phyloP scores from a whole-genome alignment of 2,113 vertebrate species.

The Ptychochromis oligacanthus region DNA sequence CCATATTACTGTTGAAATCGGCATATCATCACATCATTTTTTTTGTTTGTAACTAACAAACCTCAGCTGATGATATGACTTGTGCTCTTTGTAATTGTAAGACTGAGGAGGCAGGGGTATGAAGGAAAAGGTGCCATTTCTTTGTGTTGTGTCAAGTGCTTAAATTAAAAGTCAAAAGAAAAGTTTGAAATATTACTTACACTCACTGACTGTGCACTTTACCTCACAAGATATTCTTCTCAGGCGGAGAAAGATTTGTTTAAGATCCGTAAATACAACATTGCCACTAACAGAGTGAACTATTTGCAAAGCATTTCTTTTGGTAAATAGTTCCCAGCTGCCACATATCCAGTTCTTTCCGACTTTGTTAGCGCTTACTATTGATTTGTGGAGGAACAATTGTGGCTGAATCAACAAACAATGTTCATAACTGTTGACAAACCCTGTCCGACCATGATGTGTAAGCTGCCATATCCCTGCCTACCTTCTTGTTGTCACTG shows the following conservation, averaged over 20 bases:
- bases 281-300: constrained; percentile 69
- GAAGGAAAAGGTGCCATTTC: constrained; percentile 53
- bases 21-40: constrained; percentile 39
- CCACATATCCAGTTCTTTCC: constrained; percentile 59
- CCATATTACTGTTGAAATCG: constrained; percentile 36
- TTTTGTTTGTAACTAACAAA: constrained; percentile 59
- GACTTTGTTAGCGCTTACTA: constrained; percentile 52
- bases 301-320: constrained; percentile 62
- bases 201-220: constrained; percentile 64
- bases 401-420: constrained; percentile 58
- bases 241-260: constrained; percentile 42
- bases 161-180: constrained; percentile 11
- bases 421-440: constrained; percentile 55
- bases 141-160: constrained; percentile 9
- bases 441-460: constrained; percentile 44
- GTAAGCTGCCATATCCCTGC: constrained; percentile 72
- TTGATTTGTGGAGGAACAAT: constrained; percentile 55
- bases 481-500: constrained; percentile 63
- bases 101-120: constrained; percentile 67
- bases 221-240: constrained; percentile 64
- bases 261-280: constrained; percentile 43
- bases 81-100: constrained; percentile 53
- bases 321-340: constrained; percentile 68
- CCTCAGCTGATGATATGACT: constrained; percentile 22
- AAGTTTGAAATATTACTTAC: constrained; percentile 26